These are phyloP conservation scores for Drosophila burlai DNA, from an alignment of 1,140 invertebrate species.

Conservation along the genomic window DNA sequence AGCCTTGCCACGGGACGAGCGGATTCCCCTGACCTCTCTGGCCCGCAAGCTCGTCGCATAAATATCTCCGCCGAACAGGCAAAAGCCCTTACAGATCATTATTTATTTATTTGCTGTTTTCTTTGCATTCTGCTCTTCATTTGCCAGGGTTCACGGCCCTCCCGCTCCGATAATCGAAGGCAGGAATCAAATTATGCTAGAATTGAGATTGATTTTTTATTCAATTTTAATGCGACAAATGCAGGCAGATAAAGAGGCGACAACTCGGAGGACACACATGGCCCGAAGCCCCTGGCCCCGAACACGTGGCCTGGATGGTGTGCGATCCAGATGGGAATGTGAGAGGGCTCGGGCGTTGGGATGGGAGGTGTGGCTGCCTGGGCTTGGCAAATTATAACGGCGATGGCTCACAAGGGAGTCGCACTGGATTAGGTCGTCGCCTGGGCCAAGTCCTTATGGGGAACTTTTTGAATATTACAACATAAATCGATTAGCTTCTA, in stretches of 20 bases:
- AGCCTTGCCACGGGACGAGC: neutral
- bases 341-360: neutral
- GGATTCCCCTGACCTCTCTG: neutral
- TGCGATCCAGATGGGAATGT: slow-evolving; percentile 1
- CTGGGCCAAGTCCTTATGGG: slow-evolving; percentile 66
- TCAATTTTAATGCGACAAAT: slow-evolving; percentile 85
- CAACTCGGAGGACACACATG: slow-evolving; percentile 57
- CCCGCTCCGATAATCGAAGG: slow-evolving; percentile 66
- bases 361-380: slow-evolving; percentile 28
- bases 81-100: slow-evolving; percentile 56
- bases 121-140: slow-evolving; percentile 28
- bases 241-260: slow-evolving; percentile 81
- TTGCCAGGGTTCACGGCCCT: slow-evolving; percentile 13
- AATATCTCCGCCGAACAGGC: slow-evolving; percentile 52
- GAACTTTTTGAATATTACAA: slow-evolving; percentile 83
- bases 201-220: slow-evolving; percentile 85
- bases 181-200: slow-evolving; percentile 84
- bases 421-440: slow-evolving; percentile 75
- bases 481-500: slow-evolving; percentile 83
- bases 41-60: slow-evolving; percentile 16
- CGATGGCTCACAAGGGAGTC: slow-evolving; percentile 72
- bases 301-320: slow-evolving; percentile 30
- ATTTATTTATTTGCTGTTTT: slow-evolving; percentile 54
- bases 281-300: slow-evolving; percentile 34
- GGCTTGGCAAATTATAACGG: slow-evolving; percentile 63